Percentiles rank a stretch among this genome's conserved stretches.
Conservation (phyloP, 2,797 vertebrate genomes). For the Podarcis siculus region DNA sequence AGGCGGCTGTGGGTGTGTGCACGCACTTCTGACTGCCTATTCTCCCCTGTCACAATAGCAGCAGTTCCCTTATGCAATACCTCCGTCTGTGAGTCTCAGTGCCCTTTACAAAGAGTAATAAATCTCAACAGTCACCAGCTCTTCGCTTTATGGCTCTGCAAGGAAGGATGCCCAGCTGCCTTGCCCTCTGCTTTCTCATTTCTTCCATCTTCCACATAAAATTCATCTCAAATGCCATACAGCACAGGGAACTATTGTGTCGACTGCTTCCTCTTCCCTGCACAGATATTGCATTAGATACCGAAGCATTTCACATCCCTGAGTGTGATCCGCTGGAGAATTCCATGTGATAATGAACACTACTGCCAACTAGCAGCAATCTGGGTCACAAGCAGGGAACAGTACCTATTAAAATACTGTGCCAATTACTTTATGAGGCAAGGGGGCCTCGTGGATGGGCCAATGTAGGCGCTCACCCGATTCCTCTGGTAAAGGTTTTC, state of each 20-base stretch:
- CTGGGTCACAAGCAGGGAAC: slow-evolving; percentile 33
- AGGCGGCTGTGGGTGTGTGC: background rate
- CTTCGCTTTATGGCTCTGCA: background rate
- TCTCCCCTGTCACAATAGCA: background rate
- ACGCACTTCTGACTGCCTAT: background rate
- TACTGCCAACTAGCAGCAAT: slow-evolving; percentile 18
- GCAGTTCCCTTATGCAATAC: background rate
- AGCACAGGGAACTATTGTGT: fast-evolving
- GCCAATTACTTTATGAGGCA: background rate
- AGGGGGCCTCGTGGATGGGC: background rate
- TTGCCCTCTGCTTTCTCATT: slow-evolving; percentile 16
- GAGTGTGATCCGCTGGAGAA: slow-evolving; percentile 10
- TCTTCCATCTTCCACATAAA: background rate
- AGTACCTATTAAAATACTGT: slow-evolving; percentile 18
- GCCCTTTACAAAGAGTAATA: background rate
- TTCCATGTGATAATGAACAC: slow-evolving; percentile 20
- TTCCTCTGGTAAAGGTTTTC: background rate
- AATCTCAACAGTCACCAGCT: background rate
- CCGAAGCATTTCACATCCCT: background rate
- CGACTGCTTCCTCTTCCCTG: background rate
- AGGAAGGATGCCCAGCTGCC: background rate
- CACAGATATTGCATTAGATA: background rate
- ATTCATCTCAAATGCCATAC: background rate
- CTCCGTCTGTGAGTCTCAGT: background rate
- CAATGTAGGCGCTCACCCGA: background rate